A percentile compares a stretch with the other conserved stretches of the same genome.
Evolutionary conservation across 2,888 invertebrate species (phyloP).

Genomic region (Cantharis lateralis): DNA sequence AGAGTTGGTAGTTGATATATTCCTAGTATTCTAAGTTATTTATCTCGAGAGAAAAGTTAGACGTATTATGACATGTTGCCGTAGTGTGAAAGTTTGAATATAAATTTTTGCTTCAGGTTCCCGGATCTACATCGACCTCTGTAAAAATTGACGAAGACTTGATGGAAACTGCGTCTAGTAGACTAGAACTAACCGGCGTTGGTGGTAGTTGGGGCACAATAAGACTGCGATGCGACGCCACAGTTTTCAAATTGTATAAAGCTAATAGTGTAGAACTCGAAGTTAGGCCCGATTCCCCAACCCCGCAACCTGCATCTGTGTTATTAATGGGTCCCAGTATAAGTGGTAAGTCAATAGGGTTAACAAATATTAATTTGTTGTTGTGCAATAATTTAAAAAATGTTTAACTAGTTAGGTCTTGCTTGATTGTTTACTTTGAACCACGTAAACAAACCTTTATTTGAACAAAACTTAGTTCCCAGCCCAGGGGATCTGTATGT

Average conservation of each 20-base stretch:
- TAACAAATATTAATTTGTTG: not conserved
- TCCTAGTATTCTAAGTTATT: not conserved
- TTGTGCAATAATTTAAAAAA: not conserved
- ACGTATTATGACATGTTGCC: not conserved
- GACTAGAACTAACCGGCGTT: slow-evolving; percentile 61
- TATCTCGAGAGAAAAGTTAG: not conserved
- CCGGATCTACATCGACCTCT: slow-evolving; percentile 65
- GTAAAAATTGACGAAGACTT: slow-evolving; percentile 63
- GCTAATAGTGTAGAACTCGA: slow-evolving; percentile 65
- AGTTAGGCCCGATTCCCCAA: slow-evolving; percentile 62
- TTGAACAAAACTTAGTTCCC: not conserved
- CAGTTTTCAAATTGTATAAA: slow-evolving; percentile 66
- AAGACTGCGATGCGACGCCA: slow-evolving; percentile 65
- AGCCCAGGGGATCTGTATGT: not conserved
- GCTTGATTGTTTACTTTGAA: not conserved
- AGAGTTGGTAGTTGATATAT: not conserved
- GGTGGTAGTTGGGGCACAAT: slow-evolving; percentile 63
- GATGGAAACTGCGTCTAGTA: slow-evolving; percentile 63
- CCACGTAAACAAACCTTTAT: not conserved
- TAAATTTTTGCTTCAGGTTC: slow-evolving; percentile 57
- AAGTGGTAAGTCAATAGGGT: slow-evolving; percentile 37
- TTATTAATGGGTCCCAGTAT: slow-evolving; percentile 55
- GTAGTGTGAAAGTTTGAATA: not conserved
- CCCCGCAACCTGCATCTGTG: slow-evolving; percentile 65
- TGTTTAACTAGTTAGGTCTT: not conserved